Percentiles rank a stretch among this genome's conserved stretches.
These are phyloP conservation scores for Meloidogyne floridensis DNA, from an alignment of 1,140 invertebrate species.

Conservation along the genomic window DNA sequence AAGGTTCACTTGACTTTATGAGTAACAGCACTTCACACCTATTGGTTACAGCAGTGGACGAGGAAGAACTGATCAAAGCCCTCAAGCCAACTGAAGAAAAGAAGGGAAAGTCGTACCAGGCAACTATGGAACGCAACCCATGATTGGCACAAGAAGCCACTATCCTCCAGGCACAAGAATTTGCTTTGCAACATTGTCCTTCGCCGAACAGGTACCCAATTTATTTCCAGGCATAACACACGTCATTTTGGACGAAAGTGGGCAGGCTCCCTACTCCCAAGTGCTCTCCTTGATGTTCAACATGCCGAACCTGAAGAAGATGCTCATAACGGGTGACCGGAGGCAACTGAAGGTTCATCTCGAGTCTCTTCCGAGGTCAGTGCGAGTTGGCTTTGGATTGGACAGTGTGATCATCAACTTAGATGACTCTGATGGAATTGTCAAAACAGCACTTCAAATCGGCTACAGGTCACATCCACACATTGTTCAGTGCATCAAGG, in stretches of 20 bases:
- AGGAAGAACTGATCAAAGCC: neutral
- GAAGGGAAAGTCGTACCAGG: neutral
- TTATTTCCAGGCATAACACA: neutral
- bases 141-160: slow-evolving; percentile 7
- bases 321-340: slow-evolving; percentile 4
- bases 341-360: slow-evolving; percentile 3
- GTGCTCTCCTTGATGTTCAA: neutral
- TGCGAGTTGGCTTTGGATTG: neutral
- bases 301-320: neutral
- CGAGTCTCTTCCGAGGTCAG: neutral
- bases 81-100: neutral
- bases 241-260: neutral
- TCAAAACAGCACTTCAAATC: neutral
- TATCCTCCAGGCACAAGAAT: neutral
- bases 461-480: slow-evolving; percentile 5
- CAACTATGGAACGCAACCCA: neutral
- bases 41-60: neutral
- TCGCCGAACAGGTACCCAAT: neutral
- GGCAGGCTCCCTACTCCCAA: slow-evolving; percentile 8
- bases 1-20: too few species aligned
- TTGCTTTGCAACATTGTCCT: slow-evolving; percentile 8
- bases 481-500: slow-evolving; percentile 7
- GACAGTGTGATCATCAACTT: slow-evolving; percentile 9
- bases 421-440: neutral
- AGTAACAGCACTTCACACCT: neutral